phyloP scores from a whole-genome alignment of 2,888 invertebrate genomes.

The Pterostichus madidus region DNA sequence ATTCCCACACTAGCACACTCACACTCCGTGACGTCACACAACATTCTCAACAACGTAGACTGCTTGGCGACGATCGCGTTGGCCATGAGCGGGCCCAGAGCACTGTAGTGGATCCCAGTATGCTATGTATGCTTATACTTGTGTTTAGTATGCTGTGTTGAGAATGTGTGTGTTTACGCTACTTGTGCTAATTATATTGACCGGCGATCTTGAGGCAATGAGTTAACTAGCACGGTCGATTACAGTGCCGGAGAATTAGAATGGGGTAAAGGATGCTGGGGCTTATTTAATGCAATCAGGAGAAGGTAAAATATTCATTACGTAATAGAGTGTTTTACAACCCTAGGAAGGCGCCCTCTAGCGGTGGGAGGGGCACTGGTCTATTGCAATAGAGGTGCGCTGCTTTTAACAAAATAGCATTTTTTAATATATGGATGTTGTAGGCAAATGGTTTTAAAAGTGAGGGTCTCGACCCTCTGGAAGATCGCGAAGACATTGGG shows the following conservation, averaged over 20 bases:
- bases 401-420: too few relatives aligned
- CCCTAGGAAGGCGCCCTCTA: too few relatives aligned
- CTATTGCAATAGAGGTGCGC: too few relatives aligned
- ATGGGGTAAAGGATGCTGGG: too few relatives aligned
- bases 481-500: too few relatives aligned
- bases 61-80: conserved; percentile 53
- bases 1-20: conserved; percentile 7
- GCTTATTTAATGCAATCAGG: too few relatives aligned
- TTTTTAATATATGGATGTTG: too few relatives aligned
- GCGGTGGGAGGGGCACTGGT: too few relatives aligned
- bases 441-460: too few relatives aligned
- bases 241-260: conserved; percentile 10
- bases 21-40: neutral
- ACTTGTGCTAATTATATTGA: conserved; percentile 55
- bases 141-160: neutral
- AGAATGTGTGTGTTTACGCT: conserved; percentile 45
- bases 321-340: too few relatives aligned
- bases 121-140: conserved; percentile 4
- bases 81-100: conserved; percentile 41
- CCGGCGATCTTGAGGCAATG: conserved; percentile 28
- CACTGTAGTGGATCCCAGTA: neutral
- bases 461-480: too few relatives aligned
- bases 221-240: conserved; percentile 35
- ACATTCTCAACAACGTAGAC: conserved; percentile 33
- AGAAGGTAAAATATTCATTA: neutral